Percentiles rank a stretch among this genome's conserved stretches.
These are phyloP conservation scores for Hyles euphorbiae DNA, from an alignment of 1,140 invertebrate species.

Conservation along the genomic window DNA sequence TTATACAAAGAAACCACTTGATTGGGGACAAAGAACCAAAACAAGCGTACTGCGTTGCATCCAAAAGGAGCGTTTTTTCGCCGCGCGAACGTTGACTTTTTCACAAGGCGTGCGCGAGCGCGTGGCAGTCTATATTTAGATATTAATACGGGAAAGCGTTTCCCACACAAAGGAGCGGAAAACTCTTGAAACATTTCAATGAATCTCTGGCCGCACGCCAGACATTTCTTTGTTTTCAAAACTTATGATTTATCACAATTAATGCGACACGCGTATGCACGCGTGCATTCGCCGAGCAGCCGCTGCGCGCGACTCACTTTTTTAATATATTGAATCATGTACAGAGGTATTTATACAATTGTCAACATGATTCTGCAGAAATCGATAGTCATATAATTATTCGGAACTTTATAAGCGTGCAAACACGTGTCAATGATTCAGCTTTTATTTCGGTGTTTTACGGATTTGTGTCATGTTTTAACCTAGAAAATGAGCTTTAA, in stretches of 20 bases:
- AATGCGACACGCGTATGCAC: conserved; percentile 16
- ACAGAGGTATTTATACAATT: no score
- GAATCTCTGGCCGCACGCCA: conserved; percentile 42
- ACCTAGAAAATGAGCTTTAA: no score
- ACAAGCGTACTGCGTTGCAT: not conserved
- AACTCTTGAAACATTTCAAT: conserved; percentile 27
- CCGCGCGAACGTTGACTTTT: conserved; percentile 36
- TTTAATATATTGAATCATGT: no score
- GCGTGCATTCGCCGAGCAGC: not conserved
- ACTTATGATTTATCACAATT: conserved; percentile 50
- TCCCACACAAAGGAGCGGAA: conserved; percentile 50
- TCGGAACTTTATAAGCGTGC: no score
- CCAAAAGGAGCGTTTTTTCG: conserved; percentile 32
- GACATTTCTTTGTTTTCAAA: conserved; percentile 47
- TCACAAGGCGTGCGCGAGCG: conserved; percentile 19
- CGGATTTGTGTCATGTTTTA: no score
- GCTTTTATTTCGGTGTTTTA: no score
- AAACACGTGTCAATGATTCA: no score
- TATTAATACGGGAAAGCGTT: conserved; percentile 23
- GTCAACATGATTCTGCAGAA: no score
- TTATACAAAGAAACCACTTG: no score
- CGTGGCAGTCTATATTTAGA: conserved; percentile 43
- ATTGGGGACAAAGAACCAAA: not conserved
- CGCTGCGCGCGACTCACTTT: not conserved
- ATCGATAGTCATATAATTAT: no score